Conservation (phyloP, 2,113 vertebrate genomes). For the Gavialis gangeticus region DNA sequence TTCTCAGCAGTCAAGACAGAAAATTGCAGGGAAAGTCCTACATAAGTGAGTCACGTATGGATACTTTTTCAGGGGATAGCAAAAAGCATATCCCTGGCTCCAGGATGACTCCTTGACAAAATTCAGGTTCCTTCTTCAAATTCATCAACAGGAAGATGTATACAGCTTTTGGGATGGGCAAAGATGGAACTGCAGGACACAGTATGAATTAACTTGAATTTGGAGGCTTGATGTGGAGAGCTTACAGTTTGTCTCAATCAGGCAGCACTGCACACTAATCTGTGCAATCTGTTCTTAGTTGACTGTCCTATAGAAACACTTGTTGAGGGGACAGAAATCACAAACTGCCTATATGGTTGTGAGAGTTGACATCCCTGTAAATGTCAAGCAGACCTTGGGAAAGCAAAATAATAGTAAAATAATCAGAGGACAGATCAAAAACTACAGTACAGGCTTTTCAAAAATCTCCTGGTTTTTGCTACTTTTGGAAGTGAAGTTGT, state of each 20-base stretch:
- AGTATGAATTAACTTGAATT: not conserved
- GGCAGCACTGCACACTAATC: not conserved
- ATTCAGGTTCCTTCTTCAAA: not conserved
- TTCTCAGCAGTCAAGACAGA: not conserved
- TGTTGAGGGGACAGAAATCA: no score
- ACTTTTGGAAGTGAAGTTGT: no score
- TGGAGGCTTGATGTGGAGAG: not conserved
- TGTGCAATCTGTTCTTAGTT: not conserved
- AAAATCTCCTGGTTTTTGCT: no score
- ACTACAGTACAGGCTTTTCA: no score
- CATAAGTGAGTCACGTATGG: no score
- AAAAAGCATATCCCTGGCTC: not conserved
- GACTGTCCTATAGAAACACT: no score
- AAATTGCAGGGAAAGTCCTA: not conserved
- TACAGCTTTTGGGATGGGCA: not conserved
- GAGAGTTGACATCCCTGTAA: no score
- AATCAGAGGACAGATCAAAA: no score
- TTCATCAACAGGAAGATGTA: not conserved
- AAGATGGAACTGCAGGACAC: not conserved
- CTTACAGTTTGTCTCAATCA: not conserved
- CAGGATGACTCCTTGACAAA: not conserved
- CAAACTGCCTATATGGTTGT: no score
- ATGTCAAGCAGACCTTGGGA: no score
- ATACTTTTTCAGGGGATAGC: not conserved
- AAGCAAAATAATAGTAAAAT: no score